phyloP scores from a whole-genome alignment of 2,888 invertebrate species.

The Gortyna flavago region DNA sequence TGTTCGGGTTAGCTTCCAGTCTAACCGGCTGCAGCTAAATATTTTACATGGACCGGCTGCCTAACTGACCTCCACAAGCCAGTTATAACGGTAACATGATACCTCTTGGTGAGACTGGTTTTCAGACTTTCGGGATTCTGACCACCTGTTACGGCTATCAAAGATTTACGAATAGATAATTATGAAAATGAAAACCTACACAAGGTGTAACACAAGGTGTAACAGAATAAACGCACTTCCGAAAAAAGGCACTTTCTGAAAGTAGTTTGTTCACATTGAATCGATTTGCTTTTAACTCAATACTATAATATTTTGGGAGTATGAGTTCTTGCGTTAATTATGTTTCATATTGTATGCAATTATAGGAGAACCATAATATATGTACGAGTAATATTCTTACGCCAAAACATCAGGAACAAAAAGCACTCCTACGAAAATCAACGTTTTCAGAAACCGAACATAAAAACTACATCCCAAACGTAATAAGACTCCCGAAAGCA shows the following conservation, averaged over 20 bases:
- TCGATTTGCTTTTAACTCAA: no score
- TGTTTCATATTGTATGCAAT: background rate
- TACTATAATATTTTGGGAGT: no score
- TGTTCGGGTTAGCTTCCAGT: background rate
- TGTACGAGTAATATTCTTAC: background rate
- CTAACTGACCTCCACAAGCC: background rate
- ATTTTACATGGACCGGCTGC: background rate
- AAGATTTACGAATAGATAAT: no score
- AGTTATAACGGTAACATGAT: background rate
- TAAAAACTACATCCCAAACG: constrained; percentile 24
- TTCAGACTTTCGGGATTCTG: background rate
- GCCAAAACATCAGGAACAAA: background rate
- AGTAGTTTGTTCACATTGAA: no score
- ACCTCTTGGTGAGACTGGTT: background rate
- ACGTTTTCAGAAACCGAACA: constrained; percentile 7
- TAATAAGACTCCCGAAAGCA: constrained; percentile 23
- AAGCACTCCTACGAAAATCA: background rate
- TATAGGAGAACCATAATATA: background rate
- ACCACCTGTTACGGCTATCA: background rate
- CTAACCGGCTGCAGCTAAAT: background rate
- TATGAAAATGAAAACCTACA: no score
- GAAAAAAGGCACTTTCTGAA: no score
- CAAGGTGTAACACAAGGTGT: no score
- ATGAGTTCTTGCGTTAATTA: background rate
- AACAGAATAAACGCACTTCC: no score